Percentiles rank a stretch among this genome's conserved stretches.
These are phyloP conservation scores for Choristoneura rosaceana DNA, from an alignment of 2,888 invertebrate species.

Conservation along the genomic window DNA sequence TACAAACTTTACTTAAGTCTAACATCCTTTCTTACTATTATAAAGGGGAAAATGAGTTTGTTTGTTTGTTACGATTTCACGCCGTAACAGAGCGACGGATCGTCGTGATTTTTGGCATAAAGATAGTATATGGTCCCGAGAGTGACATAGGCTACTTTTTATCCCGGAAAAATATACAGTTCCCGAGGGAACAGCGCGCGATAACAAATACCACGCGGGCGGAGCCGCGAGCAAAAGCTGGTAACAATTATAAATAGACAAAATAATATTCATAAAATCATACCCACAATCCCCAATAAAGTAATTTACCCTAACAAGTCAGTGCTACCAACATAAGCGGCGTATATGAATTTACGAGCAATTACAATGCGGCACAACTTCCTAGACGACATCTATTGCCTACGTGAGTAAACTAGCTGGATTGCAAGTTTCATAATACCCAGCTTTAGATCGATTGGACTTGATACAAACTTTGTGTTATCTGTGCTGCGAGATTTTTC, in stretches of 20 bases:
- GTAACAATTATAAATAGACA: not conserved
- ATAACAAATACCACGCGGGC: no score
- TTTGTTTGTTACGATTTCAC: no score
- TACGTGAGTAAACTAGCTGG: slow-evolving; percentile 35
- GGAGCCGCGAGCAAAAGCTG: no score
- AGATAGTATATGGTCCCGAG: no score
- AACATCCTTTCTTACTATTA: no score
- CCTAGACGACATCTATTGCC: slow-evolving; percentile 45
- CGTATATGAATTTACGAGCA: slow-evolving; percentile 43
- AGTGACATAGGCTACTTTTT: no score
- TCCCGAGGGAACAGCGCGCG: no score
- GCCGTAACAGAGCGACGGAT: no score
- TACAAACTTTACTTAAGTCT: no score
- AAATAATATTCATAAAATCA: slow-evolving; percentile 3
- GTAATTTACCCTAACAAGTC: slow-evolving; percentile 22
- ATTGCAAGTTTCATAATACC: slow-evolving; percentile 27
- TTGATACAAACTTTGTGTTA: slow-evolving; percentile 23
- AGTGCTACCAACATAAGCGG: slow-evolving; percentile 24
- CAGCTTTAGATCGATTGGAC: slow-evolving; percentile 29
- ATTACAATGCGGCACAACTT: slow-evolving; percentile 42
- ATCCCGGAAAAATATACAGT: no score
- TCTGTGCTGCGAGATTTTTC: slow-evolving; percentile 28
- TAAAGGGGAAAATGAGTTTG: no score
- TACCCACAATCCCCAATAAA: slow-evolving; percentile 8
- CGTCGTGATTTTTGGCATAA: no score